Base-by-base conservation (phyloP, 1,140 invertebrate genomes). In the Aleiodes sp. region DNA sequence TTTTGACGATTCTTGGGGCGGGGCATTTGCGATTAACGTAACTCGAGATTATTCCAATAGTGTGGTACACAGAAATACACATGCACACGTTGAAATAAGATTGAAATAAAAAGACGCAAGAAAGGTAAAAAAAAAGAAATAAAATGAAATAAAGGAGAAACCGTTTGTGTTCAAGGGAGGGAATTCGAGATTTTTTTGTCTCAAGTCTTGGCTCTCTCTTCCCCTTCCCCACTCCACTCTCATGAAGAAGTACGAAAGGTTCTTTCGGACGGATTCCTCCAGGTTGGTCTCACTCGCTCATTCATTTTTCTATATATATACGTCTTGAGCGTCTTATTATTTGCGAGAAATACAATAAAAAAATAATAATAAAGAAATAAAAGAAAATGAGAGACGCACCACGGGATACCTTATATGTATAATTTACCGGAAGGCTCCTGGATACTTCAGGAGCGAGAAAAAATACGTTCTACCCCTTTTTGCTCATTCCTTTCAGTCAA, bases 21-120 rank as follows among this genome's bases (percentile, higher is more conserved):
- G 46, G 46, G 46, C 46, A 52, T 52, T 52, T 52, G 21, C 46
- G 46, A 52, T 52, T 52, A 52, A 52, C 16, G 46, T 52, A 52
- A 52, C 46, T 52, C 46, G 46, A 52, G 46, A 52, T 52, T 52
- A 52, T 52, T 46, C 41, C 41, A 46, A 52, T 52, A 24, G 21
- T 52, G 16, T 52, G n/a, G 16, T 24, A 24, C 21, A 52, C 46
- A n/a, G n/a, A n/a, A n/a, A n/a, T n/a, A n/a, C n/a, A n/a, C n/a
- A n/a, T n/a, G n/a, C n/a, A 52, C 46, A 52, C 16, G 14, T 52
- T 8, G 10, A 12, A 52, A 21, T 52, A 52, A 52, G 46, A 52
- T 52, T 16, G 16, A 52, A 52, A 24, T 24, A 52, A 52, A 52
- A 24, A 24, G 21, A 52, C 4, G 46, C 46, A 43, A 43, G 37